Evolutionary conservation across 2,888 invertebrate species (phyloP).

Genomic region (Willowsia nigromaculata): DNA sequence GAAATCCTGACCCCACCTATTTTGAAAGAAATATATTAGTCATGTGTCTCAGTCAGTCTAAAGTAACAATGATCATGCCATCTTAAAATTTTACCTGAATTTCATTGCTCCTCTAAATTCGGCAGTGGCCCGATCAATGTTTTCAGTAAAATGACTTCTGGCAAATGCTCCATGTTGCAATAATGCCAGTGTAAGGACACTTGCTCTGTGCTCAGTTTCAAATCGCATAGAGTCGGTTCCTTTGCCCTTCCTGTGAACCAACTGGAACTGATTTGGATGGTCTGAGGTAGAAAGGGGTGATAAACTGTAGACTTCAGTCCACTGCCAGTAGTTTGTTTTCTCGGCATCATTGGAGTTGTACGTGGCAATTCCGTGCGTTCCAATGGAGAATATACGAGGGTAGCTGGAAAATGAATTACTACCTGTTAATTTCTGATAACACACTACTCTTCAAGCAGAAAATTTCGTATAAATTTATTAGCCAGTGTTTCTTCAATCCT

Average conservation of each 20-base stretch:
- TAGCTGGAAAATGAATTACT: conserved; percentile 84
- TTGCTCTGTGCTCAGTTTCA: conserved; percentile 95
- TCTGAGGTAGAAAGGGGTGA: conserved; percentile 82
- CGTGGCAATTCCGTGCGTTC: conserved; percentile 96
- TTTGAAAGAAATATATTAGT: background rate
- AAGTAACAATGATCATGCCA: background rate
- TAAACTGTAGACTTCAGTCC: conserved; percentile 88
- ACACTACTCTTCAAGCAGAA: no score
- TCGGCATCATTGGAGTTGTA: conserved; percentile 95
- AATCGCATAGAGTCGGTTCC: conserved; percentile 97
- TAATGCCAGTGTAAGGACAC: conserved; percentile 94
- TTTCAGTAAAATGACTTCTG: conserved; percentile 77
- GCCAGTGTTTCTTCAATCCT: background rate
- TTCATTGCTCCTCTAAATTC: conserved; percentile 77
- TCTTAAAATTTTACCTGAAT: conserved; percentile 68
- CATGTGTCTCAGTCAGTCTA: background rate
- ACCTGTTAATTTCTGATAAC: no score
- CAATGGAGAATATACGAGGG: conserved; percentile 97
- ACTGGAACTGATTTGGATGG: conserved; percentile 82
- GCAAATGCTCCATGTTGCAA: conserved; percentile 88
- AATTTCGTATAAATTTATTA: no score
- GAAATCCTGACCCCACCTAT: conserved; percentile 78
- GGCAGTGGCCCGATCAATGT: conserved; percentile 77
- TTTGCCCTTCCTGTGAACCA: conserved; percentile 87
- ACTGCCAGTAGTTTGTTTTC: conserved; percentile 96